Base-by-base conservation (phyloP, 2,797 vertebrate genomes). In the Halcyon chelicuti region DNA sequence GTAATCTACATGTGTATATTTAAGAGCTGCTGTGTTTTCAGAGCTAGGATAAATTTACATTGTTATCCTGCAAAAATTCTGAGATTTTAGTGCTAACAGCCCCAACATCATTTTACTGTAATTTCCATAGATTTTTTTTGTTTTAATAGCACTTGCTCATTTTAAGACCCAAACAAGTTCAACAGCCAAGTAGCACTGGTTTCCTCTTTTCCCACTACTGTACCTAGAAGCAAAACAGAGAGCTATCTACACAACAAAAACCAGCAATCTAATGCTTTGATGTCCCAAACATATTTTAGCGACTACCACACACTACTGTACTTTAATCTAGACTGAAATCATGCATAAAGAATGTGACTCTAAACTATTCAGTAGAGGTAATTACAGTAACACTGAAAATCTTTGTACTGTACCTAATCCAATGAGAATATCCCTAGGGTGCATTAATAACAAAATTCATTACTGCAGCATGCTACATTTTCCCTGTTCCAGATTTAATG, bases 381-480 rank as follows among this genome's bases (percentile, higher is more conserved):
- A 93, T 89, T 92, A 73, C 37, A 71, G 52, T 5, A 72, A 75
- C 39, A 65, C 57, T 72, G 47, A 33, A 73, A 80, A 67, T 54
- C 79, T 94, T 73, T 57, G 63, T 55, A 76, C 44, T 52, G 76
- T 74, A 83, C 47, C 78, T 93, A 73, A 92, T 93, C 62, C 78
- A 93, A 82, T 49, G 35, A 87, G 80, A 90, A 47, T 35, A 75
- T 83, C 81, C 51, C 75, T 51, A 12, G 83, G 86, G 54, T 61
- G 37, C 58, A 58, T 93, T 85, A 94, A 66, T 44, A 96, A 85
- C 61, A 72, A 82, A 85, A 86, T 60, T 47, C 51, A 86, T 90
- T 80, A 70, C 61, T 75, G 72, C 10, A 94, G 70, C 52, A 70
- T 0, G 1, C 66, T 70, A 29, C n/a, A 49, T 60, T 79, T 51